Evolutionary conservation across 2,113 vertebrate genomes (phyloP), one percentile per base, ranked within the genome.

Genomic region (Chroicocephalus ridibundus): DNA sequence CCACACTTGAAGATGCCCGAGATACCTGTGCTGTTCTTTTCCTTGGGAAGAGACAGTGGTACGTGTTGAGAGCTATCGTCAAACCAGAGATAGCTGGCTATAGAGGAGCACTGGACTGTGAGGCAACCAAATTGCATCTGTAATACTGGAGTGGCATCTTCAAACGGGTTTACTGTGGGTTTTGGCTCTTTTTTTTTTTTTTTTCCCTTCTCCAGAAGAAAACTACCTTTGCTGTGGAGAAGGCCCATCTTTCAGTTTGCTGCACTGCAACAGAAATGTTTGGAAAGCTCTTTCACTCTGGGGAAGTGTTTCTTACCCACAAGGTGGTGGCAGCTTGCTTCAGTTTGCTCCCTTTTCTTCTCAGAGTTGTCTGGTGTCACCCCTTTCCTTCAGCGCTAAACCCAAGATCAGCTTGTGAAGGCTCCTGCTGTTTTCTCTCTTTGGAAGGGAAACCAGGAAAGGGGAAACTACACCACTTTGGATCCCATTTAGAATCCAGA

Each of bases 21-120:
- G 76, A 16, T 70, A 26, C 17, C 24, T 26, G 25, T 38, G 40
- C 52, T 2, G 1, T 62, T 11, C 16, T 61, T 38, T 40, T 46
- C 61, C n/a, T 46, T 81, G 17, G 14, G 24, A 82, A 46, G 36
- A 86, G 17, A 8, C 24, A 20, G 22, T 3, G 16, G 27, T 22
- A 22, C 4, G 0, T 60, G 24, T 2, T 71, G 60, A 84, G 57
- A 68, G 16, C 31, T 85, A 34, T 38, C 32, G 60, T 58, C 85
- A 79, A 62, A 68, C 22, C n/a, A 87, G 78, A 64, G 52, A 12
- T 13, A 47, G 10, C 27, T 78, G 78, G 11, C n/a, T 62, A 8
- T 26, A 34, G 32, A 79, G 20, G 32, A 83, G 4, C 8, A 4
- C 0, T 51, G 31, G 36, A 47, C 25, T 0, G 0, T 10, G 12